Percentiles rank a stretch among this genome's conserved stretches.
Conservation (phyloP, 2,797 vertebrate genomes). For the Pseudochromis fuscus region DNA sequence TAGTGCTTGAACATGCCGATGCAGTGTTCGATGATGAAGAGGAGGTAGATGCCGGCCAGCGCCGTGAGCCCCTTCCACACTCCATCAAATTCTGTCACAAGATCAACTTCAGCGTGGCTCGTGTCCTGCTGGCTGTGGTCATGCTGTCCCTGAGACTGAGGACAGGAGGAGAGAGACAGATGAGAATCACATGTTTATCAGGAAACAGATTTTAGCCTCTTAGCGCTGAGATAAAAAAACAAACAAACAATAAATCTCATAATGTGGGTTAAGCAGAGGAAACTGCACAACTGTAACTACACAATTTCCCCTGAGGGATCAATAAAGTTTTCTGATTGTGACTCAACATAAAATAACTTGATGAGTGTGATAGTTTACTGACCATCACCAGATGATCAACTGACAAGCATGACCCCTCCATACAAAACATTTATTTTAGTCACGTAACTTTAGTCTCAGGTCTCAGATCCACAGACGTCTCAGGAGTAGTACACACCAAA, state of each 20-base stretch:
- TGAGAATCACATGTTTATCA: conserved; percentile 6
- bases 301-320: neutral
- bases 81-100: conserved; percentile 88
- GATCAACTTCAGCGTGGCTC: conserved; percentile 50
- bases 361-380: no score
- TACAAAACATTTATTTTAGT: neutral
- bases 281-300: neutral
- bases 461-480: no score
- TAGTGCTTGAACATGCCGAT: conserved; percentile 97
- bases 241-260: neutral
- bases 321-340: neutral
- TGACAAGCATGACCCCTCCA: neutral
- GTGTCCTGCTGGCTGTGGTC: conserved; percentile 84
- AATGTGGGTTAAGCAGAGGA: neutral
- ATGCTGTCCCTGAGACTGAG: conserved; percentile 92
- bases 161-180: conserved; percentile 2
- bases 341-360: no score
- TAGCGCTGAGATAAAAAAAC: neutral
- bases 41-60: conserved; percentile 94
- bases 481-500: no score
- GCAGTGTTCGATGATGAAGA: conserved; percentile 98
- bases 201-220: neutral
- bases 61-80: conserved; percentile 97
- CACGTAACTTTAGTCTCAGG: no score
- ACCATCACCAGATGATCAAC: neutral